Evolutionary conservation across 2,797 vertebrate genomes (phyloP).

Genomic region (Ctenopoma kingsleyae): DNA sequence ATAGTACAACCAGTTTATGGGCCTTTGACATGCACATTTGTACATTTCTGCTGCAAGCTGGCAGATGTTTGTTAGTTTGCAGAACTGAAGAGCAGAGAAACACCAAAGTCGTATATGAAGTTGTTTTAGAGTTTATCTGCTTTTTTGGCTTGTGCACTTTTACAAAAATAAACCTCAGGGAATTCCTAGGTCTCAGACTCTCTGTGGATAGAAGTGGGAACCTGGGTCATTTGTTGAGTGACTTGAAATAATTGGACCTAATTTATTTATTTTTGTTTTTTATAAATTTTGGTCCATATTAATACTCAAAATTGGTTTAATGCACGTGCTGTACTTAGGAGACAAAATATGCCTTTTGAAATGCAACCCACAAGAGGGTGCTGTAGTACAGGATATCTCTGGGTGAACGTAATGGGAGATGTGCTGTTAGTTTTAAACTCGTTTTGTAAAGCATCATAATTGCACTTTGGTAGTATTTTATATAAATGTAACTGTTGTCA

Average conservation of each 20-base stretch:
- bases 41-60: neutral
- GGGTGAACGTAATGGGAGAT: neutral
- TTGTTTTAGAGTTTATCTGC: conserved; percentile 17
- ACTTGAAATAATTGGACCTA: conserved; percentile 43
- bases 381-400: conserved; percentile 54
- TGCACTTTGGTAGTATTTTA: conserved; percentile 62
- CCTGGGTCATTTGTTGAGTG: conserved; percentile 23
- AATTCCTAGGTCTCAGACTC: conserved; percentile 17
- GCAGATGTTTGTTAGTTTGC: conserved; percentile 8
- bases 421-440: conserved; percentile 13
- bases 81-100: conserved; percentile 11
- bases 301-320: neutral
- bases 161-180: conserved; percentile 62
- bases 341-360: conserved; percentile 18
- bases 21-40: neutral
- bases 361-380: conserved; percentile 74
- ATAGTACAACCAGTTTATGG: neutral
- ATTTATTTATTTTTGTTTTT: conserved; percentile 54
- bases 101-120: neutral
- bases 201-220: conserved; percentile 17
- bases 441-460: conserved; percentile 29
- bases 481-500: conserved; percentile 21
- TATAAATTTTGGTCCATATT: conserved; percentile 13
- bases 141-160: conserved; percentile 66
- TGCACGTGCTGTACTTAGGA: neutral